Conservation (phyloP, 2,113 vertebrate species). For the Anas platyrhynchos region DNA sequence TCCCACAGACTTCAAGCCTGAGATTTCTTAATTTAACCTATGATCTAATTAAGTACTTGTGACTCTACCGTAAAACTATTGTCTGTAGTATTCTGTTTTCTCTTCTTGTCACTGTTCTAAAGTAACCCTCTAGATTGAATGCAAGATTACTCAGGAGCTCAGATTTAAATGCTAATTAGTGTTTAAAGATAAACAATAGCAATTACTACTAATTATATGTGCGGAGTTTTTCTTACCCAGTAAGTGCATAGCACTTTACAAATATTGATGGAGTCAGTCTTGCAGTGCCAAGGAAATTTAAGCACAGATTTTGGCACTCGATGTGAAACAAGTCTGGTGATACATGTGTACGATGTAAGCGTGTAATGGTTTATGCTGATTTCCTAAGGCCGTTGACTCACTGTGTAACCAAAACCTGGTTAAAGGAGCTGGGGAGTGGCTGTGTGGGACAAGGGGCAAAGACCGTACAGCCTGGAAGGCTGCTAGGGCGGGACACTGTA, state of each 20-base stretch:
- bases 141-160: neutral
- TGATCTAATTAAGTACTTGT: neutral
- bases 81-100: neutral
- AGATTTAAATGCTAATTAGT: neutral
- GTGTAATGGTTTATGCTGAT: neutral
- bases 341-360: neutral
- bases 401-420: neutral
- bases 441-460: neutral
- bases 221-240: neutral
- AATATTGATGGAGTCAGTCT: neutral
- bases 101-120: neutral
- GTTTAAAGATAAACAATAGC: neutral
- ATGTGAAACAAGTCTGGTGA: neutral
- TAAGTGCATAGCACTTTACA: neutral
- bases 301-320: neutral
- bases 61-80: neutral
- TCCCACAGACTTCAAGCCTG: neutral
- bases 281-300: neutral
- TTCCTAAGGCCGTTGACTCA: slow-evolving; percentile 40
- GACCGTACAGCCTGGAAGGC: neutral
- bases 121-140: neutral
- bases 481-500: neutral
- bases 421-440: slow-evolving; percentile 1
- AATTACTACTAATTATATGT: neutral
- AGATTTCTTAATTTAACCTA: neutral